Base-by-base conservation (phyloP, 2,888 invertebrate genomes). In the Hecatera dysodea region DNA sequence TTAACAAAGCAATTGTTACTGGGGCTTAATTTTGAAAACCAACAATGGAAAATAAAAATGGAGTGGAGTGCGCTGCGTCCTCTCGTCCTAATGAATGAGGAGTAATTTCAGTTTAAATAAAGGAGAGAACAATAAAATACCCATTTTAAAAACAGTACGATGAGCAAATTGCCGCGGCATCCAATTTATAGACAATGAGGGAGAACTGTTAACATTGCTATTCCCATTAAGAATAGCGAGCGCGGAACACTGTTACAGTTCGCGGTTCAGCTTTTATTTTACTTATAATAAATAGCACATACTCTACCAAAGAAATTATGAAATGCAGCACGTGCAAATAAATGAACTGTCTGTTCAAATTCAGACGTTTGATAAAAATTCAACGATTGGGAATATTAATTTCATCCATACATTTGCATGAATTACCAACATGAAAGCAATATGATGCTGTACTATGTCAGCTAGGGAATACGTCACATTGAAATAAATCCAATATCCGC, bases 51-150 rank as follows among this genome's bases (percentile, higher is more conserved):
- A 92, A 93, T 93, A 93, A 95, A 94, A 94, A 93, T 91, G 90
- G 89, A 93, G 88, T 91, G 84, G 91, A 93, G 92, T 91, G 90
- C 90, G 91, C 92, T 87, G 89, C 93, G 91, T 92, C 90, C 91
- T 89, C 90, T 90, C 87, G 83, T 88, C 91, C 92, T 94, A 94
- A 95, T 95, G 94, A 95, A 95, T 94, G 94, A 92, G 93, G 91
- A 93, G 93, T 93, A 94, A 95, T 94, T 94, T 94, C 91, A 93
- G 92, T 93, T 93, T 93, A 94, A 94, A 94, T 93, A 95, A 95
- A 94, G 92, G 92, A 90, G 91, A 88, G 92, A 91, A 94, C 93
- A 94, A 95, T 94, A 94, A 93, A 93, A 93, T 93, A 91, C 91
- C 91, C 91, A 91, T 93, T 94, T 92, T 90, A 88, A 93, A 92